Conservation (phyloP, 2,113 vertebrate species). For the Gallinago jamesoni region DNA sequence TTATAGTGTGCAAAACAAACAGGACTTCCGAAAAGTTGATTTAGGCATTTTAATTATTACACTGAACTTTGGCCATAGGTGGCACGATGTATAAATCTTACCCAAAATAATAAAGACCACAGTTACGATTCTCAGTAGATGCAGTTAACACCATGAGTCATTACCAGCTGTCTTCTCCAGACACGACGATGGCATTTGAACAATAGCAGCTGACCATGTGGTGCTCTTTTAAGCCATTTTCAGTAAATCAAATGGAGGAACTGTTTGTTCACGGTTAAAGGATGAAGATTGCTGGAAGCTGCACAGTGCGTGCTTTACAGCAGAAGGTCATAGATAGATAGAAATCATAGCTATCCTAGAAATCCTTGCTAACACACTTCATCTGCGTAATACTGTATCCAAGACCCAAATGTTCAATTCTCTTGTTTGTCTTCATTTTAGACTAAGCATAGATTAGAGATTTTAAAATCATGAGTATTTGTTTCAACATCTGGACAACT, state of each 20-base stretch:
- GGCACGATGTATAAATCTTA: conserved; percentile 2
- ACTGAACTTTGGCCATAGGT: neutral
- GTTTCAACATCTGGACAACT: neutral
- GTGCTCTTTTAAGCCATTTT: conserved; percentile 28
- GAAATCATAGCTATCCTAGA: neutral
- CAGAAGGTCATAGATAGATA: neutral
- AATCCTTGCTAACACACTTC: neutral
- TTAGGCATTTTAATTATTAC: neutral
- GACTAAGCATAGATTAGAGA: neutral
- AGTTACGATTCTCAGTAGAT: neutral
- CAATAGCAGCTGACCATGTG: conserved; percentile 49
- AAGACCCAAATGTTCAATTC: neutral
- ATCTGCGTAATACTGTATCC: neutral
- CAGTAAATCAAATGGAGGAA: conserved; percentile 36
- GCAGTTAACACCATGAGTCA: conserved; percentile 7
- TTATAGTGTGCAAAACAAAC: neutral
- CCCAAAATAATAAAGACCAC: neutral
- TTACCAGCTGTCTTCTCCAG: conserved; percentile 65
- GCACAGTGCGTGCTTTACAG: neutral
- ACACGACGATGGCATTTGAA: conserved; percentile 52
- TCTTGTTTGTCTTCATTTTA: neutral
- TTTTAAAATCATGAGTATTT: neutral
- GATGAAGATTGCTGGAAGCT: neutral
- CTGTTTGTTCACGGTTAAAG: neutral
- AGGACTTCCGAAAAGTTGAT: neutral